These are phyloP conservation scores for Chaetoderma sp. DNA, from an alignment of 2,888 invertebrate species.

Conservation along the genomic window DNA sequence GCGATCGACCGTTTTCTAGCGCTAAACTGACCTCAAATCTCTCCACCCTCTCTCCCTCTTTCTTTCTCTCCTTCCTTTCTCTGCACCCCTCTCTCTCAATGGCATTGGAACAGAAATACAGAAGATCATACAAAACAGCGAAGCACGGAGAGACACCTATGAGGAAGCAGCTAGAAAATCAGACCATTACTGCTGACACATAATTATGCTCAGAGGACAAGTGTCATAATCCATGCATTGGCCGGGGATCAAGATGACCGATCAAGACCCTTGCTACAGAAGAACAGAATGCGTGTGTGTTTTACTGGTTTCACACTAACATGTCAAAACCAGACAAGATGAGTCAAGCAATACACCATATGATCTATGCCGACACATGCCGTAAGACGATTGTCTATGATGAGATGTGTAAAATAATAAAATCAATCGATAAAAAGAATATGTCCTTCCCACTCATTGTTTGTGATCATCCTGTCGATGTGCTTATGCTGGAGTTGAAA, in stretches of 20 bases:
- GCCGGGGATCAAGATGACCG: background rate
- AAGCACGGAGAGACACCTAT: background rate
- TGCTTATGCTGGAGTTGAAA: background rate
- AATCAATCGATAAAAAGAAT: background rate
- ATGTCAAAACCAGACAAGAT: background rate
- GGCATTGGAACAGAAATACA: too few relatives aligned
- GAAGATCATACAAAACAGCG: background rate
- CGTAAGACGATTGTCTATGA: background rate
- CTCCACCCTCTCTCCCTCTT: too few relatives aligned
- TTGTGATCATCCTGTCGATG: background rate
- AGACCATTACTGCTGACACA: too few relatives aligned
- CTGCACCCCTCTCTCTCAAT: too few relatives aligned
- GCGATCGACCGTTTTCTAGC: background rate
- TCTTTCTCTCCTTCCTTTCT: too few relatives aligned
- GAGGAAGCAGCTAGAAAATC: background rate
- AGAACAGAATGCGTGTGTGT: background rate
- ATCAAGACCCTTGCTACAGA: background rate
- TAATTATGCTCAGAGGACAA: background rate
- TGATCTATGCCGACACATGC: slow-evolving; percentile 4
- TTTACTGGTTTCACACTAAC: background rate
- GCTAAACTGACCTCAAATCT: slow-evolving; percentile 1
- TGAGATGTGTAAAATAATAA: background rate
- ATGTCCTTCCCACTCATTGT: slow-evolving; percentile 3
- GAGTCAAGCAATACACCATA: slow-evolving; percentile 11
- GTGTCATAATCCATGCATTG: background rate